Evolutionary conservation across 2,888 invertebrate species (phyloP), one percentile per base, ranked within the genome.

Genomic region (Himalopsyche japonica): DNA sequence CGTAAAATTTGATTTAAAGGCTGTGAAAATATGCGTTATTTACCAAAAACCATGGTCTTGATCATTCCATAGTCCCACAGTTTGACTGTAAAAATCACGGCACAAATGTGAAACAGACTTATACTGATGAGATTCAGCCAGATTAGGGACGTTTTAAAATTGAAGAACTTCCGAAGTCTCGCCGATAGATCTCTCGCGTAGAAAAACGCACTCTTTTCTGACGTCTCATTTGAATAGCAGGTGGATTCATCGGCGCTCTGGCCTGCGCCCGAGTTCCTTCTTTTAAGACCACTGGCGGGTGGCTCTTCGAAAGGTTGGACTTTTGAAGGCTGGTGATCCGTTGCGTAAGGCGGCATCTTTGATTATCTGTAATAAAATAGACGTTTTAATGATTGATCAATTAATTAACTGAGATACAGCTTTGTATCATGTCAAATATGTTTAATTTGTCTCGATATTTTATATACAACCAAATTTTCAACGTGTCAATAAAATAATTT

Each of bases 111-210:
- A 47, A 94, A 89, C 12, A 91, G 10, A 1, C 89, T 89, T 76
- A 95, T 93, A 34, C 90, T 89, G 85, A 94, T 90, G 20, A 93
- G 90, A 88, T 94, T 95, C 77, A 89, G 89, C 95, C 95, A 95
- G 87, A 94, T 93, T n/a, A 95, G 90, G 0, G 94, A 93, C 2
- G 94, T 94, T 18, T 81, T 47, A 24, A 84, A 84, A 7, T 20
- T 18, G 27, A 81, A 84, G 6, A 18, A 8, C 18, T 77, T 57
- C 6, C 57, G n/a, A n/a, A 57, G 3, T 20, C 10, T 57, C 1
- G n/a, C 10, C 20, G 12, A 3, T 6, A 57, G 2, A 10, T 57
- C 57, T 10, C 57, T 57, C 20, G 57, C n/a, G 57, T 57, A 57
- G 6, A 20, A 57, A 57, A 57, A 57, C 10, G 57, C 57, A 20